These are phyloP conservation scores for Synergus japonicus DNA, from an alignment of 2,888 invertebrate species.

Conservation along the genomic window DNA sequence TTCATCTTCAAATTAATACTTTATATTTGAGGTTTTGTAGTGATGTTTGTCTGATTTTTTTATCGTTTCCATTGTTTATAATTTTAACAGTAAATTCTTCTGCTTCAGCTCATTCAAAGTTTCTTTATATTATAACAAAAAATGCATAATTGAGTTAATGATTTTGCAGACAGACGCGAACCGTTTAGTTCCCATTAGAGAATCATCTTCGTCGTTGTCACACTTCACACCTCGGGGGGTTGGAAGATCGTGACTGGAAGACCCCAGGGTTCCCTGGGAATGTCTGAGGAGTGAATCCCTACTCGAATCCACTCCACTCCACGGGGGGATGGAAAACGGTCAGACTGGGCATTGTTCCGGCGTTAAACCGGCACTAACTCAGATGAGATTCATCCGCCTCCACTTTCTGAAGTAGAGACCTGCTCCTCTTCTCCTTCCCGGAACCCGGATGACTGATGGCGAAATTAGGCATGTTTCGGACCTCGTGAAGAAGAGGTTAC, in stretches of 20 bases:
- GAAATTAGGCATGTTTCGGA: slow-evolving; percentile 59
- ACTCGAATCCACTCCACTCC: slow-evolving; percentile 43
- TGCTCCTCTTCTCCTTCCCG: slow-evolving; percentile 50
- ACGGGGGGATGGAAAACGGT: slow-evolving; percentile 52
- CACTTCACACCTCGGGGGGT: slow-evolving; percentile 58
- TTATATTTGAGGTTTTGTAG: too few relatives aligned
- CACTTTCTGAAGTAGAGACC: slow-evolving; percentile 47
- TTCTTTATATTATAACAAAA: background rate
- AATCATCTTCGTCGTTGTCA: slow-evolving; percentile 50
- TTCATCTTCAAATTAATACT: too few relatives aligned
- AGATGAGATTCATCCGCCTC: slow-evolving; percentile 61
- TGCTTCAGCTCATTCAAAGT: background rate
- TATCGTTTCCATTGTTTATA: too few relatives aligned
- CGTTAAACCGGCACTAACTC: slow-evolving; percentile 67
- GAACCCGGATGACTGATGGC: slow-evolving; percentile 64
- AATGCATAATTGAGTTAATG: background rate
- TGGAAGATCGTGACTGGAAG: slow-evolving; percentile 26
- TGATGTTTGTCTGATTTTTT: too few relatives aligned
- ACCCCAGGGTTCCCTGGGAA: slow-evolving; percentile 39
- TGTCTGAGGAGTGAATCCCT: slow-evolving; percentile 40
- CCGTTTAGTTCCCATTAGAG: slow-evolving; percentile 39
- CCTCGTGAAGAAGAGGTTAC: slow-evolving; percentile 50
- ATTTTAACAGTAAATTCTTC: too few relatives aligned
- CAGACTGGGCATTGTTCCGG: slow-evolving; percentile 59
- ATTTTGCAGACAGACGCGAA: background rate